phyloP scores from a whole-genome alignment of 2,888 invertebrate species.

The Troilus luridus region DNA sequence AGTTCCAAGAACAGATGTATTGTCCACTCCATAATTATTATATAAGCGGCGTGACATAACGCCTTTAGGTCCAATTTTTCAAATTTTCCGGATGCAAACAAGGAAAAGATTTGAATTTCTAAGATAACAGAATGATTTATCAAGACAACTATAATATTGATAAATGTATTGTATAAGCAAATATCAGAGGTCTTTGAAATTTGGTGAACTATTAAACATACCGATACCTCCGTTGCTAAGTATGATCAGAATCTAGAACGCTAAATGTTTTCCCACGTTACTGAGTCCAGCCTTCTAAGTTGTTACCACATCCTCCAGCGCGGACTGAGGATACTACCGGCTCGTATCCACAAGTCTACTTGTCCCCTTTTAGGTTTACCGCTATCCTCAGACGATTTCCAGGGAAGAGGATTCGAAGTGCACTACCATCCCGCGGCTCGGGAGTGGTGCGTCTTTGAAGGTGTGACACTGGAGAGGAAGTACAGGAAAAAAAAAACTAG shows the following conservation, averaged over 20 bases:
- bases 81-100: too few species aligned
- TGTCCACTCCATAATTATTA: too few species aligned
- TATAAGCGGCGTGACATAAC: too few species aligned
- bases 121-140: too few species aligned
- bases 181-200: too few species aligned
- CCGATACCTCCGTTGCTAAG: not conserved
- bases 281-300: not conserved
- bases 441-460: not conserved
- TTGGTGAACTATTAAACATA: not conserved
- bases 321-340: not conserved
- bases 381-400: not conserved
- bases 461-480: not conserved
- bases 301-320: not conserved
- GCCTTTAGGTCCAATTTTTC: too few species aligned
- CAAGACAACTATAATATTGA: too few species aligned
- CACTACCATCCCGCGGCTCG: not conserved
- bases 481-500: not conserved
- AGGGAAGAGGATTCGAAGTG: conserved; percentile 12
- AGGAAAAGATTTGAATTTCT: too few species aligned
- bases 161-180: too few species aligned
- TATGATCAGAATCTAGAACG: not conserved
- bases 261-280: not conserved
- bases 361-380: conserved; percentile 10
- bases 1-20: too few species aligned
- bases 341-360: not conserved